Evolutionary conservation across 2,888 invertebrate species (phyloP), one percentile per base, ranked within the genome.

Genomic region (Morpho helenor): DNA sequence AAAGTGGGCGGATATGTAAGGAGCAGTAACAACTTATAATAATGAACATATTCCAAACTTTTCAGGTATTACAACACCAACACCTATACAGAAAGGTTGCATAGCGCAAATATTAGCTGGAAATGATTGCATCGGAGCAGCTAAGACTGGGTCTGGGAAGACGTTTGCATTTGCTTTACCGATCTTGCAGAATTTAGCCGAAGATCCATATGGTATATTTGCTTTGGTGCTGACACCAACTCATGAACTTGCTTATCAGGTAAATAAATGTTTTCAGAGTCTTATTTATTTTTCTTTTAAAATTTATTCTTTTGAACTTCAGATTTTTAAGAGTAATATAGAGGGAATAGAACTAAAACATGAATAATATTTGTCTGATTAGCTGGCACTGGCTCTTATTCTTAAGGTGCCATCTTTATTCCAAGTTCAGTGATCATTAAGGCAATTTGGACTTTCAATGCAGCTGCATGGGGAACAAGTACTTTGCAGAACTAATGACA

Each of bases 61-160:
- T 47, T 7, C 65, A 96, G 96, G 96, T 59, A 91, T 97, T 7
- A 94, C 92, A 75, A 88, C 86, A 51, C 96, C 97, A 8, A 97
- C 97, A 2, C 94, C 95, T 0, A 96, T 98, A 59, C 97, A 98
- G 80, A 83, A 91, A 71, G 94, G 94, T 64, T 97, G 97, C 74
- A 95, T 98, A 71, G 94, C 96, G 5, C 90, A 91, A 62, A 96
- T 97, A 68, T 80, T 97, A 45, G 75, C 89, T 60, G 98, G 98
- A 0, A 91, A 93, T 68, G 97, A 99, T 87, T 97, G 98, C 70
- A 96, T 99, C 64, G 99, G 98, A 7, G 98, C 98, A 70, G 98
- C 99, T 0, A 98, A 99, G 83, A 99, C 99, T 7, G 99, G 99
- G 9, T 98, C 98, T 57, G 99, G 99, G 2, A 99, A 99, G 91